phyloP scores from a whole-genome alignment of 2,888 invertebrate genomes.

The Plutella xylostella region DNA sequence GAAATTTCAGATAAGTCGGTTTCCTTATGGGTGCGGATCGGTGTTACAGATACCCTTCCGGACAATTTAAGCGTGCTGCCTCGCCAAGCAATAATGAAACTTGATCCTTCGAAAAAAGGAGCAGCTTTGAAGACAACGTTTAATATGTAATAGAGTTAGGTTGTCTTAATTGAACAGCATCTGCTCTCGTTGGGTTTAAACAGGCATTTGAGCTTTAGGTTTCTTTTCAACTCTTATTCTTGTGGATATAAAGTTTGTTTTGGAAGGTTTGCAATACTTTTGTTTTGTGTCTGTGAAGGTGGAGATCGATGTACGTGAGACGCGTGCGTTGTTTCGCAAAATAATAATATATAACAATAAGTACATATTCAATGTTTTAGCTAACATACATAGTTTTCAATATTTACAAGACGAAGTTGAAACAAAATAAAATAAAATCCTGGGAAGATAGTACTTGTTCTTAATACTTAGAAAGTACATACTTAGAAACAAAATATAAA shows the following conservation, averaged over 20 bases:
- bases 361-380: neutral
- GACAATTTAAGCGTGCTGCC: neutral
- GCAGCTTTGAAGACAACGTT: neutral
- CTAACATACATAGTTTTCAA: too few relatives aligned
- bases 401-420: too few relatives aligned
- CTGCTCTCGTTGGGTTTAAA: slow-evolving; percentile 15
- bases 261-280: too few relatives aligned
- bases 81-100: neutral
- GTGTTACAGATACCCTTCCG: slow-evolving; percentile 32
- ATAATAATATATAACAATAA: slow-evolving; percentile 19
- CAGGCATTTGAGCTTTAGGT: too few relatives aligned
- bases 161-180: slow-evolving; percentile 41
- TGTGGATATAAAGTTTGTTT: too few relatives aligned
- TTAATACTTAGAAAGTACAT: too few relatives aligned
- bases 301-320: slow-evolving; percentile 36
- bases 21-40: slow-evolving; percentile 54
- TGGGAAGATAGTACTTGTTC: too few relatives aligned
- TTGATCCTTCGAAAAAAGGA: neutral
- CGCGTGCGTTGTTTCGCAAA: slow-evolving; percentile 20
- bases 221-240: too few relatives aligned
- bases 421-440: too few relatives aligned
- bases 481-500: too few relatives aligned
- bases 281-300: too few relatives aligned
- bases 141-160: neutral
- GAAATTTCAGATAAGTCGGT: slow-evolving; percentile 49